Evolutionary conservation across 2,113 vertebrate genomes (phyloP).

Genomic region (Eptatretus burgeri): DNA sequence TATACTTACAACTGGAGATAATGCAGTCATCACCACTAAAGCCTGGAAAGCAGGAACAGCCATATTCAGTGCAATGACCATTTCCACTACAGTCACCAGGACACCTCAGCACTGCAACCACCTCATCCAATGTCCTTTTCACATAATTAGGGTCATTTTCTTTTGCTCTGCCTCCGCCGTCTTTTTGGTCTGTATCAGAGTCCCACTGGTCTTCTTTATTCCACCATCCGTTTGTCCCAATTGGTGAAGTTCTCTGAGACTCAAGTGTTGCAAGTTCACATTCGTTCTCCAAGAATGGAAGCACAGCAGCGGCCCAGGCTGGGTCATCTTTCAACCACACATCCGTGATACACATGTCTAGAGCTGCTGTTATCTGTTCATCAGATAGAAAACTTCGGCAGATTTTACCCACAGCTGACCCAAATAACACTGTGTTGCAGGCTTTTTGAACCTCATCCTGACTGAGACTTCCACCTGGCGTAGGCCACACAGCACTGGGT

Average conservation of each 20-base stretch:
- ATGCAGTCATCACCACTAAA: conserved; percentile 29
- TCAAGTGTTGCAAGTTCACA: conserved; percentile 20
- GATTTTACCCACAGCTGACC: conserved; percentile 22
- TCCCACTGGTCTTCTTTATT: conserved; percentile 7
- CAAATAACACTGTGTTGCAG: conserved; percentile 22
- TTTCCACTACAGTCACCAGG: conserved; percentile 26
- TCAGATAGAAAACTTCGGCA: conserved; percentile 24
- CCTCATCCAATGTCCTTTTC: conserved; percentile 9
- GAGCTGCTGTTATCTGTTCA: conserved; percentile 21
- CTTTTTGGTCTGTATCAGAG: too few species aligned
- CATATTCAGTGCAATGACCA: conserved; percentile 21
- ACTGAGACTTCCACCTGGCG: conserved; percentile 21
- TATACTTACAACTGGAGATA: conserved; percentile 19
- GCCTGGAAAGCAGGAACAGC: conserved; percentile 22
- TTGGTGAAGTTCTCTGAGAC: conserved; percentile 18
- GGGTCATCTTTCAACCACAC: conserved; percentile 33
- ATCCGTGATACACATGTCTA: conserved; percentile 29
- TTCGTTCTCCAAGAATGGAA: conserved; percentile 33
- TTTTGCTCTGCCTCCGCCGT: too few species aligned
- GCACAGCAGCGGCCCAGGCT: conserved; percentile 21
- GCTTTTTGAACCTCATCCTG: conserved; percentile 25
- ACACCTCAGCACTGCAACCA: conserved; percentile 20
- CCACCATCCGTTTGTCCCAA: conserved; percentile 10
- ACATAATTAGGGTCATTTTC: too few species aligned
- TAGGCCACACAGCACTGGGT: conserved; percentile 21